Conservation (phyloP, 1,140 invertebrate species). For the Yoshiicerus persimilis region DNA sequence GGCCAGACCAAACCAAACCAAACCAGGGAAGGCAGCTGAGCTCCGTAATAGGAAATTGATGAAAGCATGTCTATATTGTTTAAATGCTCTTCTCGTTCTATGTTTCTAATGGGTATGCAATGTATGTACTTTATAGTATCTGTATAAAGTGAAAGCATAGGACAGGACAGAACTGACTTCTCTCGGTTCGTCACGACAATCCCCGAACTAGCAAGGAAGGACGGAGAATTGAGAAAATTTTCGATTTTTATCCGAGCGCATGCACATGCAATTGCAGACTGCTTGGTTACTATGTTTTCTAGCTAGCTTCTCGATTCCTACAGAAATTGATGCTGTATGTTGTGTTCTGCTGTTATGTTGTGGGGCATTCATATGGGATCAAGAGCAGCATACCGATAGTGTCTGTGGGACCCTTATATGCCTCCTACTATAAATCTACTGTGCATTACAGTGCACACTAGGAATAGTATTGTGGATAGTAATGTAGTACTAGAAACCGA, state of each 20-base stretch:
- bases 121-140: not conserved
- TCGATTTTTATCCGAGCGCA: conserved; percentile 45
- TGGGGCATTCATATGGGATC: not conserved
- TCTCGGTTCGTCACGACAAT: not conserved
- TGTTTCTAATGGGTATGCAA: not conserved
- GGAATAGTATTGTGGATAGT: not conserved
- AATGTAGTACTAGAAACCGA: conserved; percentile 10
- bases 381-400: not conserved
- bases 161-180: not conserved
- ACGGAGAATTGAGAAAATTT: conserved; percentile 37
- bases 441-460: not conserved
- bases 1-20: too few relatives aligned
- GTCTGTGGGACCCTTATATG: too few relatives aligned
- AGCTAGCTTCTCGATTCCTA: not conserved
- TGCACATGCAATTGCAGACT: conserved; percentile 37
- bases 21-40: too few relatives aligned
- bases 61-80: not conserved
- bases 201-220: not conserved
- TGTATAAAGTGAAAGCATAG: conserved; percentile 1
- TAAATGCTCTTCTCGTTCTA: too few relatives aligned
- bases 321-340: not conserved
- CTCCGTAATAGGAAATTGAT: not conserved
- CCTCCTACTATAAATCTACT: not conserved
- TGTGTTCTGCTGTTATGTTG: not conserved
- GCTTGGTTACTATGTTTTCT: not conserved